These are phyloP conservation scores for Chionodraco myersi DNA, from an alignment of 2,113 vertebrate genomes.

Conservation along the genomic window DNA sequence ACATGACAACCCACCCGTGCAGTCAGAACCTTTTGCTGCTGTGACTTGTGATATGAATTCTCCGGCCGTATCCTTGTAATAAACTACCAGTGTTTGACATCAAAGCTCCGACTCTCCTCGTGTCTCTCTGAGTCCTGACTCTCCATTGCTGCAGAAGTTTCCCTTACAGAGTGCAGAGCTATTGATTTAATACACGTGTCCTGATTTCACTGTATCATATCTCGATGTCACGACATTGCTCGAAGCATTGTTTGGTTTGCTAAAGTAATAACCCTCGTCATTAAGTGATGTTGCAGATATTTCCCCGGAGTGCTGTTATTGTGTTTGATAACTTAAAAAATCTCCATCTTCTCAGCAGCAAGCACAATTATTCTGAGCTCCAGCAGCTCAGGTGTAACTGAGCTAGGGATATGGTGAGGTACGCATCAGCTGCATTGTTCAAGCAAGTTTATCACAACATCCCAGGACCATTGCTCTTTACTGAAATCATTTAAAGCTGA, in stretches of 20 bases:
- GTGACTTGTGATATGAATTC: too few species aligned
- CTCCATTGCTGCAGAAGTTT: too few species aligned
- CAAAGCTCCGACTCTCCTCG: too few species aligned
- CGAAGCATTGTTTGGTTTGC: background rate
- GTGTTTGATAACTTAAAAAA: conserved; percentile 16
- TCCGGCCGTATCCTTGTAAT: too few species aligned
- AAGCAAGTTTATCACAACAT: background rate
- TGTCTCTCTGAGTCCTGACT: too few species aligned
- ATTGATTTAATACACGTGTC: conserved; percentile 3
- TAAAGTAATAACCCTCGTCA: conserved; percentile 24
- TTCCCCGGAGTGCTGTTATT: conserved; percentile 18
- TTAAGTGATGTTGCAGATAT: conserved; percentile 5
- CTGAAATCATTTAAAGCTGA: background rate
- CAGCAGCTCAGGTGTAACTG: conserved; percentile 37
- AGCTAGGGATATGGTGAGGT: conserved; percentile 12
- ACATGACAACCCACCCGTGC: too few species aligned
- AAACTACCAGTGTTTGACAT: too few species aligned
- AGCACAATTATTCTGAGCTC: conserved; percentile 31
- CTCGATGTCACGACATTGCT: background rate
- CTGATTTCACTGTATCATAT: conserved; percentile 16
- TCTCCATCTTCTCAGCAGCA: conserved; percentile 26
- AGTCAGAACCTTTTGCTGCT: too few species aligned
- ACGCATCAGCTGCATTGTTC: conserved; percentile 19
- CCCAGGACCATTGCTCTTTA: background rate
- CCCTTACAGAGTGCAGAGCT: background rate